Evolutionary conservation across 92 coral and sea anemone species (phyloP), one percentile per base, ranked within the genome.

Genomic region (Porites evermanni): DNA sequence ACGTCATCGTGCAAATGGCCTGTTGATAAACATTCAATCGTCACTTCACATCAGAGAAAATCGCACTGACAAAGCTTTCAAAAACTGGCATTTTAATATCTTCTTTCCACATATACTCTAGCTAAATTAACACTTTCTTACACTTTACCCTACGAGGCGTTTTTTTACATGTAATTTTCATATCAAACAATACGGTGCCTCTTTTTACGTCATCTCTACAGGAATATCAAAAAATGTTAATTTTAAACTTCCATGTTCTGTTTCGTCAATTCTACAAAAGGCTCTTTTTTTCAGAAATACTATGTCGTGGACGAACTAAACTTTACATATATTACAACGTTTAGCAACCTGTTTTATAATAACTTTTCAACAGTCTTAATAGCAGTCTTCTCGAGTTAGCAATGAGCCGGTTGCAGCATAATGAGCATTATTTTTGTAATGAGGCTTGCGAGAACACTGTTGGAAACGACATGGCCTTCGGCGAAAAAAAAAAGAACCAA

Each of bases 121-220:
- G n/a, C 87, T 83, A 73, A 83, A 71, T 23, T 23, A 83, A 83
- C 87, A 74, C 80, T 83, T 83, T 26, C 18, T 73, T 47, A 72
- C 79, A 83, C 52, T 70, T 83, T 74, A 83, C 74, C 74, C 60
- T 64, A 72, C 61, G 87, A 83, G 87, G 87, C 80, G 7, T 64
- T 74, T 61, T 81, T 82, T 53, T 69, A 82, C 87, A 82, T 38
- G 70, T 59, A 82, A 44, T 47, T 72, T 63, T 64, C 71, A 83
- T 83, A 83, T 83, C 80, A 83, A 83, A 83, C 87, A 81, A 70
- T 81, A 83, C 87, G 72, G 52, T 59, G 71, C 73, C 79, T 86
- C 82, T 75, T 53, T 80, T 74, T 85, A 90, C 90, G 80, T 88
- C 70, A 83, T 84, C 78, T 90, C 93, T 90, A 90, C 93, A 86